phyloP scores from a whole-genome alignment of 2,888 invertebrate species.

The Philaethria dido region DNA sequence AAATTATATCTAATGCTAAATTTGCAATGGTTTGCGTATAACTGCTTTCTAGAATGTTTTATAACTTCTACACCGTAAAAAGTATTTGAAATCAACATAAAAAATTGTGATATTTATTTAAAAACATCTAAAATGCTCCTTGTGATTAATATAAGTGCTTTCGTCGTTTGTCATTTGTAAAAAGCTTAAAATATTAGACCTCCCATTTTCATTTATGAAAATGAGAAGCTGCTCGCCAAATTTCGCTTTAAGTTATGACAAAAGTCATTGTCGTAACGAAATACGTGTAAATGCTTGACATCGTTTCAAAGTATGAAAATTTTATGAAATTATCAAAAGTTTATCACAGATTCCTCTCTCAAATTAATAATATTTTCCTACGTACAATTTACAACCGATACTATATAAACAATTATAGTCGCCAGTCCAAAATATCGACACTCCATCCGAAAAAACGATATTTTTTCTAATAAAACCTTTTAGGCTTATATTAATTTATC shows the following conservation, averaged over 20 bases:
- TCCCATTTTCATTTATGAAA: constrained; percentile 6
- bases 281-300: background rate
- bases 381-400: constrained; percentile 20
- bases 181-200: background rate
- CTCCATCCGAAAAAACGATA: background rate
- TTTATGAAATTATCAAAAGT: background rate
- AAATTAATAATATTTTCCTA: constrained; percentile 2
- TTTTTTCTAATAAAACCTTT: background rate
- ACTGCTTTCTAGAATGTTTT: constrained; percentile 21
- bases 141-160: background rate
- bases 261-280: background rate
- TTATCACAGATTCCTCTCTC: background rate
- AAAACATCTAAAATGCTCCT: background rate
- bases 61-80: background rate
- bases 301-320: background rate
- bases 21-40: background rate
- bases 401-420: background rate
- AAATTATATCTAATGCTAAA: constrained; percentile 38
- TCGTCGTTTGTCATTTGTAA: background rate
- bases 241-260: constrained; percentile 6
- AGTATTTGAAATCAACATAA: background rate
- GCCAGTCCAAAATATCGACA: background rate
- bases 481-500: background rate
- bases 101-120: background rate
- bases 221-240: background rate